Conservation (phyloP, 2,797 vertebrate species). For the Perodicticus potto region DNA sequence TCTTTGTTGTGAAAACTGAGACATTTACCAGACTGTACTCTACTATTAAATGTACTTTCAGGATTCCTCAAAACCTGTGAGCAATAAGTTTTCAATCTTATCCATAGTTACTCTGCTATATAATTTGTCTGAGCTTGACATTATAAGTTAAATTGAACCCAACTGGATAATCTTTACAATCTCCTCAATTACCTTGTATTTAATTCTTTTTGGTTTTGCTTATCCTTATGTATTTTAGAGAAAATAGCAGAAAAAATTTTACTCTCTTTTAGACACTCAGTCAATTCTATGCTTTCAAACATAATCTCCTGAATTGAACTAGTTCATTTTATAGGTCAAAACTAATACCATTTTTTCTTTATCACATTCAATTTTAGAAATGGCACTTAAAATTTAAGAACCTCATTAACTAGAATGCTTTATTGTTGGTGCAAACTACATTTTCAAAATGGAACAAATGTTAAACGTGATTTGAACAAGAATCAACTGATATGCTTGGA, state of each 20-base stretch:
- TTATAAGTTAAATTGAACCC: slow-evolving; percentile 36
- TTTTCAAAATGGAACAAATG: slow-evolving; percentile 39
- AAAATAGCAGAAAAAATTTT: slow-evolving; percentile 36
- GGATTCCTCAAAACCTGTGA: neutral
- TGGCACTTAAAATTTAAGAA: neutral
- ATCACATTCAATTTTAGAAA: slow-evolving; percentile 16
- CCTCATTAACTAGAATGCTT: slow-evolving; percentile 14
- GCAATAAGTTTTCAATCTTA: neutral
- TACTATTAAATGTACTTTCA: neutral
- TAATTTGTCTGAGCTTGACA: neutral
- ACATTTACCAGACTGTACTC: neutral
- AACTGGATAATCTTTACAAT: neutral
- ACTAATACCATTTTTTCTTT: neutral
- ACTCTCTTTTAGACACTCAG: neutral
- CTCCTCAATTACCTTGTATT: neutral
- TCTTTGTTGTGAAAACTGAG: neutral
- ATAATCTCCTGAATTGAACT: neutral
- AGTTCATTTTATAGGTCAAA: slow-evolving; percentile 22
- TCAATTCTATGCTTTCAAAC: neutral
- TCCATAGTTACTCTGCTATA: neutral
- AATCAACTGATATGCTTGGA: neutral
- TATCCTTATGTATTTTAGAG: neutral
- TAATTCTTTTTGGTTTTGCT: slow-evolving; percentile 11
- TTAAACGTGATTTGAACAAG: neutral
- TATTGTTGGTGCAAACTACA: neutral